A percentile compares a stretch with the other conserved stretches of the same genome.
These are phyloP conservation scores for Alca torda DNA, from an alignment of 2,797 vertebrate genomes.

Conservation along the genomic window DNA sequence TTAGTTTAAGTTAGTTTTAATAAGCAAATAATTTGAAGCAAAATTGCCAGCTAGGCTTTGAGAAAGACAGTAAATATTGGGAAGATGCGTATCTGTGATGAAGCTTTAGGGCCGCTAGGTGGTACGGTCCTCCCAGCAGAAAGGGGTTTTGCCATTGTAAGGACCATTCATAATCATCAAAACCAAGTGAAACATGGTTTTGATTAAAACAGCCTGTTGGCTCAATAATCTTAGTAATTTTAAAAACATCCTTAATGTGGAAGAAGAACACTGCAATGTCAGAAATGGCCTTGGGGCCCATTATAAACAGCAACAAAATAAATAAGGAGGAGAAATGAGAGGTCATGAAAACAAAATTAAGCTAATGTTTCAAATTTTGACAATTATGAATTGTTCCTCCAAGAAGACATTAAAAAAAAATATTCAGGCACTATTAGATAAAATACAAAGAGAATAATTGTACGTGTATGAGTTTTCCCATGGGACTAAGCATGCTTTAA, in stretches of 20 bases:
- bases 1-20: slow-evolving; percentile 15
- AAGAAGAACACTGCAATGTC: slow-evolving; percentile 75
- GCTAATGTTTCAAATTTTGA: slow-evolving; percentile 84
- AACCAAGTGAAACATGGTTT: slow-evolving; percentile 83
- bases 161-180: slow-evolving; percentile 77
- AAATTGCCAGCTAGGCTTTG: background rate
- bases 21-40: slow-evolving; percentile 34
- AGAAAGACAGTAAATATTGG: background rate
- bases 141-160: background rate
- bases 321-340: slow-evolving; percentile 75
- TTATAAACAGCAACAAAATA: slow-evolving; percentile 78
- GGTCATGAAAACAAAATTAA: slow-evolving; percentile 85
- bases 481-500: slow-evolving; percentile 70
- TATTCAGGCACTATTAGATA: slow-evolving; percentile 80
- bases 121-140: slow-evolving; percentile 74
- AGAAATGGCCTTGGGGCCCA: slow-evolving; percentile 79
- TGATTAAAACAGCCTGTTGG: slow-evolving; percentile 85
- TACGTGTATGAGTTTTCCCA: slow-evolving; percentile 72
- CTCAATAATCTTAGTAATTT: slow-evolving; percentile 83
- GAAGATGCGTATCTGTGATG: slow-evolving; percentile 21
- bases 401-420: slow-evolving; percentile 72
- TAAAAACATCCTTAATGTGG: slow-evolving; percentile 82
- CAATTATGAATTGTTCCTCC: slow-evolving; percentile 80
- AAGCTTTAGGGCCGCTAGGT: slow-evolving; percentile 71
- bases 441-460: slow-evolving; percentile 76